Base-by-base conservation (phyloP, 2,797 vertebrate genomes). In the Chanos chanos region DNA sequence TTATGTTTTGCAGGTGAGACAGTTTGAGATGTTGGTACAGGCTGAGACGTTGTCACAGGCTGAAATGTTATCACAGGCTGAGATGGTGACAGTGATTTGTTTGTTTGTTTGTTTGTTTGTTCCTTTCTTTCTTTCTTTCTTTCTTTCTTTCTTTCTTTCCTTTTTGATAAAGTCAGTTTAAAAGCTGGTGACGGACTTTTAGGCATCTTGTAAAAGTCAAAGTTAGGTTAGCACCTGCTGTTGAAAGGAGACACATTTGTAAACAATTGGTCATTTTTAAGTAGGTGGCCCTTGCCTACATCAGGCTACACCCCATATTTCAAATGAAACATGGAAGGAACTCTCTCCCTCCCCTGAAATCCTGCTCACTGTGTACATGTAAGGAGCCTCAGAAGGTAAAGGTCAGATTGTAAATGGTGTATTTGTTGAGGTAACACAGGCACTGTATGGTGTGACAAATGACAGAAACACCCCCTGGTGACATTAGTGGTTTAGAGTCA, bases 301-400 rank as follows among this genome's bases (percentile, higher is more conserved):
- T 71, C 41, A 61, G 19, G 16, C 9, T 55, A 27, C 33, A 54
- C 50, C 22, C 68, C 48, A 31, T 67, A 48, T 61, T 53, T 60
- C n/a, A n/a, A n/a, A n/a, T n/a, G 40, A 16, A 40, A 9, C 15
- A 16, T 7, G 48, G 22, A 24, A 43, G 47, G 54, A 47, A 37
- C 28, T 45, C 44, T 34, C 34, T 30, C 16, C 7, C 13, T 27
- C 45, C n/a, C 30, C 40, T 4, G 58, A 60, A 65, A 67, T 36
- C 48, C 47, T 36, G 15, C 18, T 33, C 24, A 50, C 47, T 58
- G n/a, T 52, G 6, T 55, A 13, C 47, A 33, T n/a, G n/a, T 5
- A 53, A 37, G 28, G 7, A 47, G 13, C 12, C n/a, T 31, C 33
- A 45, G 21, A 28, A 45, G 60, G 52, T 57, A 60, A 19, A 44